Percentiles rank a stretch among this genome's conserved stretches.
Conservation (phyloP, 2,113 vertebrate genomes). For the Hyla sarda region DNA sequence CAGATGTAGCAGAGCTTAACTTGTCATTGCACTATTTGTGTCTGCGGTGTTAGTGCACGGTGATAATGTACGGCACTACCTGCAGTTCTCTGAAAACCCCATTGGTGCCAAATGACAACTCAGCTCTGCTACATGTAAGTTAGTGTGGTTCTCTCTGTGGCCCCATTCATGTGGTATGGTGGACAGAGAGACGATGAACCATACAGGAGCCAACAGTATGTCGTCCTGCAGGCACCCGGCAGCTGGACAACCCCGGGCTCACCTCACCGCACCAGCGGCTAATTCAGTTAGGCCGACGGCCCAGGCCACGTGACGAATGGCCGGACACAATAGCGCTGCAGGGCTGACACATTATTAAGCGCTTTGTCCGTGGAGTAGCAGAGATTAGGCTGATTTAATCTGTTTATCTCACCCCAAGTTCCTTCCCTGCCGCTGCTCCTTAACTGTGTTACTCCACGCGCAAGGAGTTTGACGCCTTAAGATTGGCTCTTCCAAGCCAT, state of each 20-base stretch:
- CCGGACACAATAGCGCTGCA: constrained; percentile 73
- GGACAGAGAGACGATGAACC: background rate
- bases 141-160: background rate
- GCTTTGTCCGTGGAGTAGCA: constrained; percentile 81
- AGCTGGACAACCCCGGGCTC: constrained; percentile 79
- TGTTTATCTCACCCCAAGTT: constrained; percentile 77
- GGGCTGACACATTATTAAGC: constrained; percentile 82
- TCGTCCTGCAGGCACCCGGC: background rate
- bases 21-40: too few relatives aligned
- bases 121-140: background rate
- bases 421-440: constrained; percentile 75
- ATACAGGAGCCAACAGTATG: background rate
- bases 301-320: constrained; percentile 83
- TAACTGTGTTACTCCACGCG: constrained; percentile 87
- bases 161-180: background rate
- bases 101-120: background rate
- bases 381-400: constrained; percentile 90
- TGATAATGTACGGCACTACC: too few relatives aligned
- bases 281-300: constrained; percentile 91
- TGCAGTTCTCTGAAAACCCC: too few relatives aligned
- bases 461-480: constrained; percentile 75
- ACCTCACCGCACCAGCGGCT: constrained; percentile 78
- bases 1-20: too few relatives aligned
- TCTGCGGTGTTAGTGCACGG: too few relatives aligned
- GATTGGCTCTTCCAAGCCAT: constrained; percentile 80